phyloP scores from a whole-genome alignment of 2,113 vertebrate species.

The Lota lota region DNA sequence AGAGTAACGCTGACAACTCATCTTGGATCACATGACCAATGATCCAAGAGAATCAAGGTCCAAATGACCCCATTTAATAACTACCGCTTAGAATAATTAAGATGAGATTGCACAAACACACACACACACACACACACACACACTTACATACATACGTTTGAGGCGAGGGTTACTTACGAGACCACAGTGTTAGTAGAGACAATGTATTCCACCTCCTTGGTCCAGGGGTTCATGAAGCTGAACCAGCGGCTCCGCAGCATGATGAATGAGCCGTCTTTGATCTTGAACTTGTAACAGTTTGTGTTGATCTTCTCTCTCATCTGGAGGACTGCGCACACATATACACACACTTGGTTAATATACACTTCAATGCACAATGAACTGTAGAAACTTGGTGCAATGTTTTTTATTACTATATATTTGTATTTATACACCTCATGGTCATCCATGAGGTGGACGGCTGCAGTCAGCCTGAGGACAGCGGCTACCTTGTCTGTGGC shows the following conservation, averaged over 20 bases:
- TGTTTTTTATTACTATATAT: background rate
- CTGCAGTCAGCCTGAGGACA: background rate
- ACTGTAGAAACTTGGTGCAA: background rate
- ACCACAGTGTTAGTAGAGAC: slow-evolving; percentile 98
- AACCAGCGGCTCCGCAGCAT: slow-evolving; percentile 96
- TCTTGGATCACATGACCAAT: no score
- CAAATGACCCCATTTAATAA: background rate
- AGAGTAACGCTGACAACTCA: no score
- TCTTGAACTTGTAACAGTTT: slow-evolving; percentile 98
- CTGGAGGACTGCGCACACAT: slow-evolving; percentile 83
- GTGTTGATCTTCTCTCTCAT: slow-evolving; percentile 96
- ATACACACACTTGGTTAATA: background rate
- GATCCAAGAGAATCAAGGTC: no score
- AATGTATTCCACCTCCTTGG: slow-evolving; percentile 99
- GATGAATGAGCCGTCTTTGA: slow-evolving; percentile 98
- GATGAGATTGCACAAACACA: background rate
- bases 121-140: slow-evolving; percentile 1
- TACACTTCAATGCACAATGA: background rate
- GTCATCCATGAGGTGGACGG: no score
- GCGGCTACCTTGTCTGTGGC: slow-evolving; percentile 94
- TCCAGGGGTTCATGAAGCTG: slow-evolving; percentile 99
- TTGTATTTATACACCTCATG: background rate
- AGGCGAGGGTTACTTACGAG: slow-evolving; percentile 80
- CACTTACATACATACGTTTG: background rate
- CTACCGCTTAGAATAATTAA: background rate